Percentiles rank a stretch among this genome's conserved stretches.
These are phyloP conservation scores for Argyrosomus regius DNA, from an alignment of 2,797 vertebrate genomes.

Conservation along the genomic window DNA sequence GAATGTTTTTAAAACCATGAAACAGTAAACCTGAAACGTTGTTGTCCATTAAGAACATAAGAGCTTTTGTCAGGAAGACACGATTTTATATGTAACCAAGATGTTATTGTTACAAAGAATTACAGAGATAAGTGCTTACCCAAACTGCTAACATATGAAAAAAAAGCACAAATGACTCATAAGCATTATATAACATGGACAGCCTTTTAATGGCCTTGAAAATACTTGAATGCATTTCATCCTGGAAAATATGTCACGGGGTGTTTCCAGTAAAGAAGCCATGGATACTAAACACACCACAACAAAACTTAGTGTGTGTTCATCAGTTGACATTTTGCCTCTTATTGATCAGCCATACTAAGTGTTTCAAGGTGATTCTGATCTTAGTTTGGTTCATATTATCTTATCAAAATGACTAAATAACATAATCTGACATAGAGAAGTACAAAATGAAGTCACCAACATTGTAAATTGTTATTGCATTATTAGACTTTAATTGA, in stretches of 20 bases:
- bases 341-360: background rate
- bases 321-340: background rate
- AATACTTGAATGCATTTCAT: constrained; percentile 8
- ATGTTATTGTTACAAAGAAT: constrained; percentile 15
- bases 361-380: background rate
- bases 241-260: constrained; percentile 5
- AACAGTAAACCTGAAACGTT: constrained; percentile 24
- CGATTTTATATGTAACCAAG: constrained; percentile 40
- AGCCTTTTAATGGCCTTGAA: background rate
- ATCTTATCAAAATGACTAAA: background rate
- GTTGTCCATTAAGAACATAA: background rate
- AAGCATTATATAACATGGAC: constrained; percentile 19
- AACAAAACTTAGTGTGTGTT: background rate
- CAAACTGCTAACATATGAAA: constrained; percentile 46
- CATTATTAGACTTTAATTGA: background rate
- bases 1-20: background rate
- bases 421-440: background rate
- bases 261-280: background rate
- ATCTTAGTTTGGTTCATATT: background rate
- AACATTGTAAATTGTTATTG: background rate
- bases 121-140: constrained; percentile 4
- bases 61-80: constrained; percentile 5
- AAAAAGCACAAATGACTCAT: constrained; percentile 44
- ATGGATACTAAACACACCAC: background rate
- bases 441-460: background rate